Conservation (phyloP, 2,888 invertebrate species). For the Patella pellucida region DNA sequence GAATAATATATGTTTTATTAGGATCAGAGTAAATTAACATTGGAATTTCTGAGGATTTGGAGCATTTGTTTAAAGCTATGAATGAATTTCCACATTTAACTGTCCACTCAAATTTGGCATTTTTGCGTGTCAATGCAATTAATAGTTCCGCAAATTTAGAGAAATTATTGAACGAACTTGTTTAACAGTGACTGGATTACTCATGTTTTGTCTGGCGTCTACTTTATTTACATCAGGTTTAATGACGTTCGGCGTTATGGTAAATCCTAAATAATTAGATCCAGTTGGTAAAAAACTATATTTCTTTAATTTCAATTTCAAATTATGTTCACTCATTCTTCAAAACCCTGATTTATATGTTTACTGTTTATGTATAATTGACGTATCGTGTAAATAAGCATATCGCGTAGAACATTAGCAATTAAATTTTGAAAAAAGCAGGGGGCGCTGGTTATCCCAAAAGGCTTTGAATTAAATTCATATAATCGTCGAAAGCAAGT, state of each 20-base stretch:
- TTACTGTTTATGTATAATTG: conserved; percentile 30
- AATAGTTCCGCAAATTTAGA: conserved; percentile 21
- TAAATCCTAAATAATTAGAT: too few species aligned
- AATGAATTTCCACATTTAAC: conserved; percentile 21
- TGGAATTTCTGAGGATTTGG: conserved; percentile 22
- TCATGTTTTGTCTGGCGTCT: too few species aligned
- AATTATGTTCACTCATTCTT: conserved; percentile 11
- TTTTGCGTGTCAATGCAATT: conserved; percentile 31
- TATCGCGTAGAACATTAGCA: conserved; percentile 28
- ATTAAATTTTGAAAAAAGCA: conserved; percentile 28
- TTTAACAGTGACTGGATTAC: not conserved
- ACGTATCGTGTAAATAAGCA: conserved; percentile 32
- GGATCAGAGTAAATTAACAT: conserved; percentile 25
- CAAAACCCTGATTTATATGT: conserved; percentile 27
- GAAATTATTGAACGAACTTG: not conserved
- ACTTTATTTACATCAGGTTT: too few species aligned
- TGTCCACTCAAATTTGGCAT: conserved; percentile 32
- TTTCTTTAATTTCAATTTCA: too few species aligned
- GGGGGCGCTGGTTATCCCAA: too few species aligned
- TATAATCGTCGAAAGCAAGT: conserved; percentile 26
- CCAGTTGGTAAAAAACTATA: too few species aligned
- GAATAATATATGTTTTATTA: conserved; percentile 27
- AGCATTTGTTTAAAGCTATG: conserved; percentile 22
- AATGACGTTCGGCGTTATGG: too few species aligned
- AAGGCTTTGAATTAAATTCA: not conserved